These are phyloP conservation scores for Fulica atra DNA, from an alignment of 2,113 vertebrate genomes.

Conservation along the genomic window DNA sequence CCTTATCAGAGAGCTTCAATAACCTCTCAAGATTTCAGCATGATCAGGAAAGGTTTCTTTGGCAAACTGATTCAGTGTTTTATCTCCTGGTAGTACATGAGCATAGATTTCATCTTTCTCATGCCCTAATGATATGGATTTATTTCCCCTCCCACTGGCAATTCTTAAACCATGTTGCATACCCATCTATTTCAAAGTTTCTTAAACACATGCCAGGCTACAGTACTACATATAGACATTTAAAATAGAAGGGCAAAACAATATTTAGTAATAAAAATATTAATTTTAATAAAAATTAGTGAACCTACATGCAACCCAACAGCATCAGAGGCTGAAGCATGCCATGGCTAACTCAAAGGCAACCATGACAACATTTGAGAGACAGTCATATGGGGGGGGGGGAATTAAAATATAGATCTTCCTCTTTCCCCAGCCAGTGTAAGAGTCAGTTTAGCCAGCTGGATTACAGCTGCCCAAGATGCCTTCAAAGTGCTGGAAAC, in stretches of 20 bases:
- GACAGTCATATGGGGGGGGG: not conserved
- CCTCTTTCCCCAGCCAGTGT: not conserved
- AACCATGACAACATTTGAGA: not conserved
- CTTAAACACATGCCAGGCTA: not conserved
- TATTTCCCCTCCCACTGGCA: not conserved
- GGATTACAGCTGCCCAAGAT: not conserved
- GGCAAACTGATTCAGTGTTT: not conserved
- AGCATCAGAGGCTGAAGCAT: not conserved
- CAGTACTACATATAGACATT: not conserved
- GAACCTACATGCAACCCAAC: not conserved
- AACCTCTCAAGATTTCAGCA: not conserved
- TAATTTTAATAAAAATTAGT: not conserved
- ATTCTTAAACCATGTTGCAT: not conserved
- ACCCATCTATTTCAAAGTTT: not conserved
- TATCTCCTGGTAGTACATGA: not conserved
- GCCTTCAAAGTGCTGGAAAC: not conserved
- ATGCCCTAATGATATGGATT: too few relatives aligned
- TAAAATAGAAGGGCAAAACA: not conserved
- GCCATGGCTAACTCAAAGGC: not conserved
- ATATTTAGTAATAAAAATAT: not conserved
- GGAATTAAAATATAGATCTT: not conserved
- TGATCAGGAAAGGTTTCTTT: not conserved
- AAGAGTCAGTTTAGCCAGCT: not conserved
- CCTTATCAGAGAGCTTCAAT: not conserved
- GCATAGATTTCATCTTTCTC: not conserved